phyloP scores from a whole-genome alignment of 2,888 invertebrate genomes.

The Caenorhabditis japonica region DNA sequence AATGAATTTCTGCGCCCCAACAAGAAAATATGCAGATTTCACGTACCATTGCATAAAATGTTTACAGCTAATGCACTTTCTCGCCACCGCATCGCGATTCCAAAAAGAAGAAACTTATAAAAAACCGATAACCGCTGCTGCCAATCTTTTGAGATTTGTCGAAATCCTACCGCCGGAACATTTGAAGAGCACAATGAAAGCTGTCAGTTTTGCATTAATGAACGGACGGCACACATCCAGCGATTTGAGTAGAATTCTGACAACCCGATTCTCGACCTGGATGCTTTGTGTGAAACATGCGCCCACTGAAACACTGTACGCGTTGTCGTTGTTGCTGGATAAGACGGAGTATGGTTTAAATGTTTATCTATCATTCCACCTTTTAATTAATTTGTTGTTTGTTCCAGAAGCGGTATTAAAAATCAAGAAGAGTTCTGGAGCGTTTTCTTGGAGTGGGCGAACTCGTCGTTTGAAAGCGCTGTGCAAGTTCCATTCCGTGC shows the following conservation, averaged over 20 bases:
- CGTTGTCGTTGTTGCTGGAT: constrained; percentile 17
- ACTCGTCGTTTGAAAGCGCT: background rate
- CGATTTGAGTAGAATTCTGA: background rate
- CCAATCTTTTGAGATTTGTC: constrained; percentile 8
- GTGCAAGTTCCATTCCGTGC: constrained; percentile 16
- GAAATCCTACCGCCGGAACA: background rate
- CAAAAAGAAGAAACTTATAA: constrained; percentile 13
- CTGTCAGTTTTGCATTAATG: constrained; percentile 28
- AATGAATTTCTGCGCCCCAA: no score
- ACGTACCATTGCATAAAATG: background rate
- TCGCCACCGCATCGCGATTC: constrained; percentile 22
- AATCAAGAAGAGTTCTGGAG: constrained; percentile 21
- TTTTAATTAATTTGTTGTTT: background rate
- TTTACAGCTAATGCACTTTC: constrained; percentile 28
- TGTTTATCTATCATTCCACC: background rate
- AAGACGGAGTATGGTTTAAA: constrained; percentile 8
- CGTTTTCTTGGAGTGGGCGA: background rate
- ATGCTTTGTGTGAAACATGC: constrained; percentile 23
- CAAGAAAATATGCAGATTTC: background rate
- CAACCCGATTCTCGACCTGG: constrained; percentile 3
- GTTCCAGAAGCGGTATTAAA: constrained; percentile 7
- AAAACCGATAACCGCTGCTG: constrained; percentile 17
- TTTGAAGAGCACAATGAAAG: constrained; percentile 16
- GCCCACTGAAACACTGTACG: constrained; percentile 26
- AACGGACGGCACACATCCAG: constrained; percentile 12